Base-by-base conservation (phyloP, 2,888 invertebrate genomes). In the Tipula vernalis region DNA sequence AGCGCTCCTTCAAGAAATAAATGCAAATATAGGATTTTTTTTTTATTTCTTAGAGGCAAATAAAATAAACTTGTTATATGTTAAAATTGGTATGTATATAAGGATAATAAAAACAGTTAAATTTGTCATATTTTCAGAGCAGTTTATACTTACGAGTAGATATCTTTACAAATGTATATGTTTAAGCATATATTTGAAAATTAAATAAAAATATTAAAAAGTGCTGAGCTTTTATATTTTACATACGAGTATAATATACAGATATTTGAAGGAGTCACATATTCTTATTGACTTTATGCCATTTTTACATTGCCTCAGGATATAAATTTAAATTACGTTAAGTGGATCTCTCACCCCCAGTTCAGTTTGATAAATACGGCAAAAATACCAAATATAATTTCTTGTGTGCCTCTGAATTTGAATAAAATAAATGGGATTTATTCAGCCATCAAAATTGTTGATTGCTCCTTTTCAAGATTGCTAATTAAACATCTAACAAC, bases 11-110 rank as follows among this genome's bases (percentile, higher is more conserved):
- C 71, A 28, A 71, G 71, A 71, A 71, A 71, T 71, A 71, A 71
- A 71, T 71, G 71, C 71, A 71, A 71, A 71, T 71, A 71, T 71
- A 28, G 12, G 28, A 71, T 71, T 71, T 18, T 51, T 42, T 51
- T 28, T 10, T 71, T 71, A 28, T 71, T 71, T 71, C 71, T 71
- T 71, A 28, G 71, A 71, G 71, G 71, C 71, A 71, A 71, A 71
- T 71, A 71, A 71, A 71, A 71, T 71, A 71, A 71, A 71, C 71
- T 71, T 71, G 71, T 71, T 71, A 71, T 71, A 71, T 71, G 71
- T 71, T 28, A 18, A 71, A 71, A 71, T 12, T 71, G 71, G 71
- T 71, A 71, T 71, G 51, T 57, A 71, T 51, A 71, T 71, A 71
- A 71, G 71, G 71, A 71, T 71, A 71, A 71, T 71, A 71, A 71